Conservation (phyloP, 2,797 vertebrate genomes). For the Eidolon dupreanum region DNA sequence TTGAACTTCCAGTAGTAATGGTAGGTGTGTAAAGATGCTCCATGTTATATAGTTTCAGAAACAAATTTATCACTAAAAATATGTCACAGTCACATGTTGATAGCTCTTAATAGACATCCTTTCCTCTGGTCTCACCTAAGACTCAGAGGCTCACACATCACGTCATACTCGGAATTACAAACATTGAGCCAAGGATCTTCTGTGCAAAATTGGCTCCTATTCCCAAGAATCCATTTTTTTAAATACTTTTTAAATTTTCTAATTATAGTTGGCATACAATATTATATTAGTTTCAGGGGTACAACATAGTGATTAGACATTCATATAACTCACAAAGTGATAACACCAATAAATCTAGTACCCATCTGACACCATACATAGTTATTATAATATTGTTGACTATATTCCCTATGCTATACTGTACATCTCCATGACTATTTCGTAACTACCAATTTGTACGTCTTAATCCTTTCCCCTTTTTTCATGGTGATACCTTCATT, state of each 20-base stretch:
- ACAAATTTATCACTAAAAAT: not conserved
- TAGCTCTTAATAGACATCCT: not conserved
- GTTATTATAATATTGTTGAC: too few relatives aligned
- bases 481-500: not conserved
- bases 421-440: too few relatives aligned
- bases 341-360: too few relatives aligned
- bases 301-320: too few relatives aligned
- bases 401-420: too few relatives aligned
- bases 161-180: not conserved
- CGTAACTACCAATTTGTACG: too few relatives aligned
- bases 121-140: not conserved
- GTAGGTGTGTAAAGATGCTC: not conserved
- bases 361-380: too few relatives aligned
- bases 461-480: too few relatives aligned
- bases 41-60: not conserved
- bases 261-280: too few relatives aligned
- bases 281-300: too few relatives aligned
- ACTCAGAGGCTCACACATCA: not conserved
- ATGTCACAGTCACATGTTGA: not conserved
- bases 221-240: not conserved
- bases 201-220: not conserved
- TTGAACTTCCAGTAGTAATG: constrained; percentile 3
- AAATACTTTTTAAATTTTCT: too few relatives aligned
- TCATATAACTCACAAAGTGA: too few relatives aligned
- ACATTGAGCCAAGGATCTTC: not conserved